Percentiles rank a stretch among this genome's conserved stretches.
These are phyloP conservation scores for Clarias magur DNA, from an alignment of 2,113 vertebrate genomes.

Conservation along the genomic window DNA sequence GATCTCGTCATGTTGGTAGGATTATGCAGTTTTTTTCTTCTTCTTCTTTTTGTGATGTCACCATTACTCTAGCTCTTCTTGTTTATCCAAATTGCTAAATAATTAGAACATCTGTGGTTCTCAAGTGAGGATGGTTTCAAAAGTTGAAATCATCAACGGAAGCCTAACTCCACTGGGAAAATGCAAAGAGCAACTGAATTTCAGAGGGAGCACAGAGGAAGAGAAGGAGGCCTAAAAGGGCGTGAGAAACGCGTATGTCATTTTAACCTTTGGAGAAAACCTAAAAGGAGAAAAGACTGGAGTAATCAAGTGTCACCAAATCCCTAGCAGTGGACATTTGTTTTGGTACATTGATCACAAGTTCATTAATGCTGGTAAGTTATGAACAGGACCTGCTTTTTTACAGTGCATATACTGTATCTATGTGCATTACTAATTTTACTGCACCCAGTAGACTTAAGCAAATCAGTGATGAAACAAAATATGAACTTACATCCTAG, in stretches of 20 bases:
- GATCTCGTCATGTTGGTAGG: not conserved
- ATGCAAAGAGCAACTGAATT: conserved; percentile 30
- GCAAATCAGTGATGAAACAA: too few species aligned
- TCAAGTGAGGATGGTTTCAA: not conserved
- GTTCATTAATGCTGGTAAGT: conserved; percentile 1
- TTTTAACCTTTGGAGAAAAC: not conserved
- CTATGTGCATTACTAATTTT: not conserved
- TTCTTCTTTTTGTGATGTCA: not conserved
- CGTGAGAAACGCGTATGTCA: conserved; percentile 53
- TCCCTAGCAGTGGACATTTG: not conserved
- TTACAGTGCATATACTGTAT: too few species aligned
- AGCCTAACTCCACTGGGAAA: conserved; percentile 28
- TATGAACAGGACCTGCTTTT: not conserved
- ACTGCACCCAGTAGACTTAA: not conserved
- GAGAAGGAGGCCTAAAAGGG: conserved; percentile 35
- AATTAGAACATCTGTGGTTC: conserved; percentile 14
- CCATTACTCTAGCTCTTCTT: not conserved
- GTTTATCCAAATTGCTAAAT: not conserved
- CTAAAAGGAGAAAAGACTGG: not conserved
- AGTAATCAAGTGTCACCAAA: not conserved
- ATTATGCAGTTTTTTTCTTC: not conserved
- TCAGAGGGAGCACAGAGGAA: conserved; percentile 45
- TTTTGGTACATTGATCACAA: not conserved
- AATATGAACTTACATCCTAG: too few species aligned
- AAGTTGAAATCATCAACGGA: conserved; percentile 47